Evolutionary conservation across 1,140 invertebrate species (phyloP).

Genomic region (Holcopasites calliopsidis): DNA sequence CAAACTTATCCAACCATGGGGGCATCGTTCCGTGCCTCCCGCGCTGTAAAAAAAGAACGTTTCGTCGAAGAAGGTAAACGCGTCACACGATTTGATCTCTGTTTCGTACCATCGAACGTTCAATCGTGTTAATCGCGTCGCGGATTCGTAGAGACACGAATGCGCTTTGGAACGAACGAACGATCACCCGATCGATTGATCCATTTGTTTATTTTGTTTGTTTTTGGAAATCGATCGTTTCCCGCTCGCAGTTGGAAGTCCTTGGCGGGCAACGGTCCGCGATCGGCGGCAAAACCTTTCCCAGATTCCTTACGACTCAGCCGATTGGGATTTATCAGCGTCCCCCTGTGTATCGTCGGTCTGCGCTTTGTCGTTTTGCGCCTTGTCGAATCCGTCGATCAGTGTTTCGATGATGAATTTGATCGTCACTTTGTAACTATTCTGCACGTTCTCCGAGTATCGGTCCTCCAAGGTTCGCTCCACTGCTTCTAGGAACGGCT

Average conservation of each 20-base stretch:
- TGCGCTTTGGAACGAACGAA: slow-evolving; percentile 4
- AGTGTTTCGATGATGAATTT: slow-evolving; percentile 94
- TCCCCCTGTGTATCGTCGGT: too few species aligned
- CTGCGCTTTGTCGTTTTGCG: slow-evolving; percentile 52
- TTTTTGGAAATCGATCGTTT: slow-evolving; percentile 13
- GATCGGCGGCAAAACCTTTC: slow-evolving; percentile 18
- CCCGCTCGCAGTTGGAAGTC: background rate
- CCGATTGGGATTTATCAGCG: slow-evolving; percentile 69
- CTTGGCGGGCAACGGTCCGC: too few species aligned
- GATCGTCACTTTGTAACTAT: slow-evolving; percentile 94
- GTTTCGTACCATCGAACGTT: background rate
- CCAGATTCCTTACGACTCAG: slow-evolving; percentile 28
- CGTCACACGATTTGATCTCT: slow-evolving; percentile 3
- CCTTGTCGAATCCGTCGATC: slow-evolving; percentile 88
- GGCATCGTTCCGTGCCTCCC: background rate
- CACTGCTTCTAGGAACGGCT: slow-evolving; percentile 92
- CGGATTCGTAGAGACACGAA: background rate
- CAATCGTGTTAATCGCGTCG: background rate
- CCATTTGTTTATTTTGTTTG: too few species aligned
- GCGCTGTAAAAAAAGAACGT: slow-evolving; percentile 35
- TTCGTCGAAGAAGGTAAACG: background rate
- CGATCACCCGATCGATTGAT: background rate
- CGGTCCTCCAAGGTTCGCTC: slow-evolving; percentile 91
- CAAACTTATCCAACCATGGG: slow-evolving; percentile 11
- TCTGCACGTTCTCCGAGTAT: slow-evolving; percentile 94